These are phyloP conservation scores for Steatocranus sp. DNA, from an alignment of 2,797 vertebrate genomes.

Conservation along the genomic window DNA sequence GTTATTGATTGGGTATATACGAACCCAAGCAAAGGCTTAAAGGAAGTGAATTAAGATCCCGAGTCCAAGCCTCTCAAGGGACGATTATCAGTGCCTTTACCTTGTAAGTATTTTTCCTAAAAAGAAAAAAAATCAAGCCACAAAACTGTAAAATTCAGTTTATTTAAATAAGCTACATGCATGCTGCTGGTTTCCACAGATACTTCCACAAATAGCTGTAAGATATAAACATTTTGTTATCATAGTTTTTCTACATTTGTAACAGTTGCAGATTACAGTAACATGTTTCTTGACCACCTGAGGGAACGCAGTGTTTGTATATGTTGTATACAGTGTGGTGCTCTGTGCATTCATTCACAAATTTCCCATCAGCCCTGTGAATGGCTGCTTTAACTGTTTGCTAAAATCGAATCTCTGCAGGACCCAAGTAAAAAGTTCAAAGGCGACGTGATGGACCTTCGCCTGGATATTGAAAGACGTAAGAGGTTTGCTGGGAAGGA, in stretches of 20 bases:
- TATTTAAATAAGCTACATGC: slow-evolving; percentile 55
- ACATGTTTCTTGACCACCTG: background rate
- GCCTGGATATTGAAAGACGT: slow-evolving; percentile 95
- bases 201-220: background rate
- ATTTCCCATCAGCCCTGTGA: background rate
- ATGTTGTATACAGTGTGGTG: background rate
- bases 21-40: slow-evolving; percentile 80
- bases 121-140: slow-evolving; percentile 63
- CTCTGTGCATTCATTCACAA: background rate
- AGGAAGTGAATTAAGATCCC: slow-evolving; percentile 95
- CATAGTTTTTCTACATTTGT: background rate
- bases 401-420: slow-evolving; percentile 66
- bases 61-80: slow-evolving; percentile 95
- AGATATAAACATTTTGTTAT: background rate
- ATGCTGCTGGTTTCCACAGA: slow-evolving; percentile 57
- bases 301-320: slow-evolving; percentile 3
- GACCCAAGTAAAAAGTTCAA: slow-evolving; percentile 88
- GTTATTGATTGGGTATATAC: slow-evolving; percentile 92
- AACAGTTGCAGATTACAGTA: background rate
- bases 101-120: slow-evolving; percentile 92
- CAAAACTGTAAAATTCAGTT: slow-evolving; percentile 45
- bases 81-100: slow-evolving; percentile 91
- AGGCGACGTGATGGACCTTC: slow-evolving; percentile 93
- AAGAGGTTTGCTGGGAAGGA: slow-evolving; percentile 91
- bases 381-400: background rate